Conservation (phyloP, 2,797 vertebrate genomes). For the Hozukius guyotensis region DNA sequence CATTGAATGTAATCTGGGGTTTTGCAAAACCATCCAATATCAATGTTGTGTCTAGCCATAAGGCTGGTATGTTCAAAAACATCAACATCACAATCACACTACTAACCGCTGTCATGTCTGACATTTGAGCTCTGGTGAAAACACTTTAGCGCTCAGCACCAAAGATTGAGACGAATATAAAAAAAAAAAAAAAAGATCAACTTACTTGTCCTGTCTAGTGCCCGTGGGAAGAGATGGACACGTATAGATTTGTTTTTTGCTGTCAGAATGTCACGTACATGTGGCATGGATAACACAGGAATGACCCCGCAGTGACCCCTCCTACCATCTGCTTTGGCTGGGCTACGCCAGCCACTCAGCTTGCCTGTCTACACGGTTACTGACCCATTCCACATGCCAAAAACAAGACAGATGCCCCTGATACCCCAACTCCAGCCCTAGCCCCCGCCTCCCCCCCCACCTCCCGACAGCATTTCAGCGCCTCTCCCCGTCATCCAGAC, state of each 20-base stretch:
- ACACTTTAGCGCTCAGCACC: not conserved
- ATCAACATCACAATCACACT: not conserved
- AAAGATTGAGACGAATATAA: not conserved
- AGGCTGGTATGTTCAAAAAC: not conserved
- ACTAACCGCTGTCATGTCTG: not conserved
- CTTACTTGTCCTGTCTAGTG: not conserved
- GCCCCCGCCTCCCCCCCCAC: not conserved
- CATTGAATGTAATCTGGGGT: not conserved
- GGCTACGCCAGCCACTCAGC: slow-evolving; percentile 56
- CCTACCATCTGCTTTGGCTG: slow-evolving; percentile 71
- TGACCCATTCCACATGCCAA: slow-evolving; percentile 76
- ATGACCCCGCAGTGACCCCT: slow-evolving; percentile 63
- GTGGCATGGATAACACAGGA: slow-evolving; percentile 66
- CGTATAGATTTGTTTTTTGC: slow-evolving; percentile 53
- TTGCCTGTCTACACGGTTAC: slow-evolving; percentile 55
- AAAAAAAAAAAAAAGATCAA: not conserved
- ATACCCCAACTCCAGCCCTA: slow-evolving; percentile 51
- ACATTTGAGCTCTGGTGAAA: not conserved
- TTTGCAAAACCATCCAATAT: not conserved
- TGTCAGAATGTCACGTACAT: slow-evolving; percentile 70
- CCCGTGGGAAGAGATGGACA: slow-evolving; percentile 39
- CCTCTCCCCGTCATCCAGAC: slow-evolving; percentile 45
- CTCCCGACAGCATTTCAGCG: slow-evolving; percentile 52
- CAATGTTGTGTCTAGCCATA: not conserved
- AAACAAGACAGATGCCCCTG: slow-evolving; percentile 76